Base-by-base conservation (phyloP, 2,113 vertebrate species). In the Ranitomeya imitator region DNA sequence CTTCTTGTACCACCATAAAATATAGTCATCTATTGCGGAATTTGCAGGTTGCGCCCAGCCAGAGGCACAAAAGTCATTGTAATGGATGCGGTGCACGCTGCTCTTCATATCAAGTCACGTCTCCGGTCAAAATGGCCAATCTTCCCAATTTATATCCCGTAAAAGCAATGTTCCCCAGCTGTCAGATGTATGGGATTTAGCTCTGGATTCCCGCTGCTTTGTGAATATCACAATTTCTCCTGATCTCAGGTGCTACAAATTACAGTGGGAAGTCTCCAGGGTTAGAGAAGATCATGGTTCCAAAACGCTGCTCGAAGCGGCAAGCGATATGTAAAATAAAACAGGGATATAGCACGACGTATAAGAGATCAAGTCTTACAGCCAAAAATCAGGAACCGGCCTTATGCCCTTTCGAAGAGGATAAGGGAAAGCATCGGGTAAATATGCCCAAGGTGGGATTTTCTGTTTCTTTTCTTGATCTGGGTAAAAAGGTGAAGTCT, bases 401-500 rank as follows among this genome's bases (percentile, higher is more conserved):
- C 54, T 61, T 23, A 78, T 82, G 21, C 3, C 45, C n/a, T 73
- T 71, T 7, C 26, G 73, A 63, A 14, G 6, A 14, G 31, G 59
- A 67, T 55, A 11, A 6, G 23, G 60, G 19, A 23, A 61, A n/a
- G 6, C 13, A 81, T 52, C 52, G 14, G 55, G 21, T 18, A 74
- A 81, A 69, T 12, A 26, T 45, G 55, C 60, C 45, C 0, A 31
- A 14, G 31, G 59, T 3, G 21, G 8, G 54, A 76, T 51, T 67
- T 79, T 45, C 37, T 45, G n/a, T 45, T 45, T 45, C 26, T 31
- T 84, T 84, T 82, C 61, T 83, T 26, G 63, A 65, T 73, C 45
- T 54, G 63, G 63, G 82, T 84, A 84, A 71, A 84, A 84, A 84
- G 82, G 82, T 73, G 79, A 88, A 61, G 9, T 63, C 79, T 61